Base-by-base conservation (phyloP, 2,888 invertebrate species). In the Pegoplata infirma region DNA sequence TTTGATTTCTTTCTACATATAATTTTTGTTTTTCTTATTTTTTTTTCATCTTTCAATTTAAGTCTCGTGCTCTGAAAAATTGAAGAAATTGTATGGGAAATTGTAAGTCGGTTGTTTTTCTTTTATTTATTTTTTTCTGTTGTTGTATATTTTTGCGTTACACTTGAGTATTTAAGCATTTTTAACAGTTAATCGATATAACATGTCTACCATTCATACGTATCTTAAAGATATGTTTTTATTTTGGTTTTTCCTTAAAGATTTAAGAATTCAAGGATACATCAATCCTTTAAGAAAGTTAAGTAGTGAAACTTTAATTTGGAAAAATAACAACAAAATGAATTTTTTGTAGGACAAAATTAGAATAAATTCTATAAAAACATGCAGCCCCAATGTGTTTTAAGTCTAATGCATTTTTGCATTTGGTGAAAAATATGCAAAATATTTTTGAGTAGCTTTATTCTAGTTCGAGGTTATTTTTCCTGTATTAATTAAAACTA, bases 101-200 rank as follows among this genome's bases (percentile, higher is more conserved):
- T 55, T 64, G 25, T 5, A 16, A 19, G 16, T 68, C 72, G 56
- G n/a, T 69, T 72, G 53, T 55, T 17, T 53, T 7, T 61, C 46
- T 63, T 67, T 59, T 64, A 51, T 79, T 81, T 81, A 83, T 75
- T 81, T 82, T 76, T 81, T 82, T 76, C 72, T 77, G 77, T 83
- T 80, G 82, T 40, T 36, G 14, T 77, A 40, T 76, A 71, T 69
- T 51, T 68, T 64, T 73, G 49, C 66, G 59, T 75, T 74, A 76
- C 72, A 77, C 80, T 80, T 72, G 74, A 80, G 81, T 67, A 61
- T 76, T 82, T 83, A 81, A 82, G 71, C 51, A 71, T 80, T 80
- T 80, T 80, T 66, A 67, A 74, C 73, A 74, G 66, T 76, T 76
- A 77, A 80, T 81, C 81, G 80, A 81, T 81, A 73, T 71, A 67